phyloP scores from a whole-genome alignment of 2,113 vertebrate species.

The Noturus placidus region DNA sequence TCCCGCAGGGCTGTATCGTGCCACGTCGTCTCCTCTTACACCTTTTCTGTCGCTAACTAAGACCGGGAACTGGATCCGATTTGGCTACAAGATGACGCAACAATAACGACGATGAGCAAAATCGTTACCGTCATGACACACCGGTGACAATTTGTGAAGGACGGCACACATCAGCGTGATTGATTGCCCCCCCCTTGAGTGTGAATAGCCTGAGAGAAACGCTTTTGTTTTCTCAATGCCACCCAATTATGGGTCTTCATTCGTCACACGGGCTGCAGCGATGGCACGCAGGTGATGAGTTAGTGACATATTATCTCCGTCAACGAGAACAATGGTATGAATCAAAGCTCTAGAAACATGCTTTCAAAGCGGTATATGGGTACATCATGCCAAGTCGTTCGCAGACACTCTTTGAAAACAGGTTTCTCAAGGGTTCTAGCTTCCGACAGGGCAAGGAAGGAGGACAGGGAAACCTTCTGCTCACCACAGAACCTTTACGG shows the following conservation, averaged over 20 bases:
- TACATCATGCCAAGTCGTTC: not conserved
- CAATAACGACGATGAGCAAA: conserved; percentile 69
- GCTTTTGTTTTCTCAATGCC: conserved; percentile 78
- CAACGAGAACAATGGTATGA: conserved; percentile 23
- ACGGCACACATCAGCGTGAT: conserved; percentile 77
- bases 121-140: conserved; percentile 64
- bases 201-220: conserved; percentile 74
- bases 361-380: not conserved
- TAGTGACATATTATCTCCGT: conserved; percentile 43
- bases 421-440: not conserved
- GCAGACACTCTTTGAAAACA: not conserved
- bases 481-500: not conserved
- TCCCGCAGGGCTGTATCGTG: conserved; percentile 24
- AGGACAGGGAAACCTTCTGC: not conserved
- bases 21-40: conserved; percentile 44
- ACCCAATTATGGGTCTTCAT: conserved; percentile 77
- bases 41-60: not conserved
- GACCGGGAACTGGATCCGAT: not conserved
- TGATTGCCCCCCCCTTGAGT: conserved; percentile 69
- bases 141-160: conserved; percentile 69
- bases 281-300: conserved; percentile 39
- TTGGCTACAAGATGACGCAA: conserved; percentile 60
- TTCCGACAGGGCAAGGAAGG: not conserved
- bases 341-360: not conserved
- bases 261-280: conserved; percentile 69